A percentile compares a stretch with the other conserved stretches of the same genome.
These are phyloP conservation scores for Vannuccia rotundouncinata DNA, from an alignment of 2,888 invertebrate genomes.

Conservation along the genomic window DNA sequence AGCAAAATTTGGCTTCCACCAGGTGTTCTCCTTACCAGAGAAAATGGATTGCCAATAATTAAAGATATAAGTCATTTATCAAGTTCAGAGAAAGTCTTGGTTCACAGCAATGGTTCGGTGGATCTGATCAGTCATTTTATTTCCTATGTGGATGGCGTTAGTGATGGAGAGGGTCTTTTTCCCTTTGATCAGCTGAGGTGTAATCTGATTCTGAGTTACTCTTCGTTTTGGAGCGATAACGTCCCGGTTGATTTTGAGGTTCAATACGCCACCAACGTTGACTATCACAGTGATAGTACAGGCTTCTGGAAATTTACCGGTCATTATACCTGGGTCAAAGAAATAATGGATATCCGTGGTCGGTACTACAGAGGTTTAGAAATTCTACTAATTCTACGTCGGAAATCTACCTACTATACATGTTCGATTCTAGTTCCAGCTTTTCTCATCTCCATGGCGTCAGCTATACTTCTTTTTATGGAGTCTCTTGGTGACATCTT, in stretches of 20 bases:
- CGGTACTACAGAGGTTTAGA: neutral
- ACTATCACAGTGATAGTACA: neutral
- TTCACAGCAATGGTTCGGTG: neutral
- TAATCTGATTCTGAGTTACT: neutral
- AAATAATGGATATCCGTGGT: neutral
- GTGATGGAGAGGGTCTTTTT: neutral
- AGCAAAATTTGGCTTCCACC: neutral
- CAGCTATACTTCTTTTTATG: neutral
- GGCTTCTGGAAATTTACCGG: neutral
- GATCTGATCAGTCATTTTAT: neutral
- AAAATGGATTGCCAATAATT: neutral
- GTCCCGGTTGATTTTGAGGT: neutral
- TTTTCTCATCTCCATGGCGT: neutral
- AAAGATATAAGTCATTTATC: neutral
- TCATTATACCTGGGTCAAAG: neutral
- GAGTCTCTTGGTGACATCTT: neutral
- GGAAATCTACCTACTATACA: neutral
- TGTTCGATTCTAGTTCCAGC: neutral
- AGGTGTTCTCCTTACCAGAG: neutral
- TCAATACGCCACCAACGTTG: neutral
- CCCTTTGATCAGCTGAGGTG: neutral
- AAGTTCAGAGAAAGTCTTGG: neutral
- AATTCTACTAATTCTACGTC: neutral
- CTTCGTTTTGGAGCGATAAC: neutral
- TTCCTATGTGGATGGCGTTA: neutral